phyloP scores from a whole-genome alignment of 2,888 invertebrate genomes.

The Drosophila lacicola region DNA sequence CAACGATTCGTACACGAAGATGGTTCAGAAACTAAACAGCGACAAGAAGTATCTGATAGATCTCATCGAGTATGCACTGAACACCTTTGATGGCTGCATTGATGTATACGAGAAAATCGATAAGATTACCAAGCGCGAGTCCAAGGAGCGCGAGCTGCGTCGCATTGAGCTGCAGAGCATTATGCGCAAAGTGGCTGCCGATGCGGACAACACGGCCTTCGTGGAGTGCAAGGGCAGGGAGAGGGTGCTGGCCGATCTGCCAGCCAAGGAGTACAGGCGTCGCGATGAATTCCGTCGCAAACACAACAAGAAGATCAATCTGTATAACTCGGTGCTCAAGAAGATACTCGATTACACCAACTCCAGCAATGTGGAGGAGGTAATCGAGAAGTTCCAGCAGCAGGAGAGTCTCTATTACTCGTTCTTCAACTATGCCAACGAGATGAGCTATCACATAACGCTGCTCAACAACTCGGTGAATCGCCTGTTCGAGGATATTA shows the following conservation, averaged over 20 bases:
- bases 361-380: slow-evolving; percentile 72
- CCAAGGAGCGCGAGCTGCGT: slow-evolving; percentile 76
- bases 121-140: slow-evolving; percentile 72
- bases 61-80: slow-evolving; percentile 82
- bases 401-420: slow-evolving; percentile 84
- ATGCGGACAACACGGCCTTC: slow-evolving; percentile 79
- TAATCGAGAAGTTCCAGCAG: slow-evolving; percentile 83
- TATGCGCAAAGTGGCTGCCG: slow-evolving; percentile 80
- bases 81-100: slow-evolving; percentile 83
- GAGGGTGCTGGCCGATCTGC: slow-evolving; percentile 77
- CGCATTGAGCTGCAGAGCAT: slow-evolving; percentile 83
- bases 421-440: slow-evolving; percentile 84
- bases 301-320: slow-evolving; percentile 79
- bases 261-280: slow-evolving; percentile 82
- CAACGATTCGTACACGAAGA: slow-evolving; percentile 82
- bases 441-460: slow-evolving; percentile 84
- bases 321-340: slow-evolving; percentile 81
- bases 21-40: slow-evolving; percentile 81
- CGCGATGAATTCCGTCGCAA: slow-evolving; percentile 79
- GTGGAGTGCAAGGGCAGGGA: slow-evolving; percentile 76
- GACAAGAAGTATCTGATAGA: slow-evolving; percentile 84
- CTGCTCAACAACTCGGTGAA: slow-evolving; percentile 80
- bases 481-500: slow-evolving; percentile 81
- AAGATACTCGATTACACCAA: slow-evolving; percentile 82
- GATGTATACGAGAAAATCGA: slow-evolving; percentile 83